Conservation (phyloP, 2,113 vertebrate genomes). For the Ochotona princeps region DNA sequence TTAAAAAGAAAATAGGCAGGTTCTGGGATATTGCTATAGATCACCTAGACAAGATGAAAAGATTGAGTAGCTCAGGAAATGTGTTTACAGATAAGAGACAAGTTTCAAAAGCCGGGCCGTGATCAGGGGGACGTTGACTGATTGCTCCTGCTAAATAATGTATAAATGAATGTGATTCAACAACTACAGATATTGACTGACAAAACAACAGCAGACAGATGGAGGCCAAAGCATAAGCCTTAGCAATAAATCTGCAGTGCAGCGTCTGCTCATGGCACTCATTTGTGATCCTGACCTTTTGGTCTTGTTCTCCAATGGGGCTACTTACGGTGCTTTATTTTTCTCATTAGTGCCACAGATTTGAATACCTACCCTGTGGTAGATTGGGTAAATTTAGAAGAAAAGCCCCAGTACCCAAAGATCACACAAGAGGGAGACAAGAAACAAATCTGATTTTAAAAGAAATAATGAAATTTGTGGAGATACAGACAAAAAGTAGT, state of each 20-base stretch:
- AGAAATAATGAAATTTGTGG: neutral
- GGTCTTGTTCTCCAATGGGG: neutral
- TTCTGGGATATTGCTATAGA: slow-evolving; percentile 69
- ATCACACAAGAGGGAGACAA: neutral
- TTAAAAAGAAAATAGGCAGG: slow-evolving; percentile 68
- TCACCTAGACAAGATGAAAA: slow-evolving; percentile 74
- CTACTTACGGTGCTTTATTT: neutral
- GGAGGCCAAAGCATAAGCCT: slow-evolving; percentile 2
- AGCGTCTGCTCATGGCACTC: neutral
- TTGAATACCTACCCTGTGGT: neutral
- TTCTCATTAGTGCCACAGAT: neutral
- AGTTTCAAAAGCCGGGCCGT: slow-evolving; percentile 57
- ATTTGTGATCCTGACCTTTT: neutral
- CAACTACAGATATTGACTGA: slow-evolving; percentile 36
- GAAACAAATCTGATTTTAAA: neutral
- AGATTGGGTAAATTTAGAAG: neutral
- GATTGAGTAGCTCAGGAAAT: slow-evolving; percentile 65
- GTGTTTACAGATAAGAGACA: slow-evolving; percentile 74
- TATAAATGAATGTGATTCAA: slow-evolving; percentile 60
- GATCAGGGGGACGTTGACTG: slow-evolving; percentile 59
- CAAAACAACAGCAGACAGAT: slow-evolving; percentile 27
- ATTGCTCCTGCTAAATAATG: slow-evolving; percentile 73
- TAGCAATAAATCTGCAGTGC: slow-evolving; percentile 10
- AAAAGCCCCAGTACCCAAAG: neutral
- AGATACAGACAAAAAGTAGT: neutral